phyloP scores from a whole-genome alignment of 2,797 vertebrate genomes.

The Jordanella pulchra region DNA sequence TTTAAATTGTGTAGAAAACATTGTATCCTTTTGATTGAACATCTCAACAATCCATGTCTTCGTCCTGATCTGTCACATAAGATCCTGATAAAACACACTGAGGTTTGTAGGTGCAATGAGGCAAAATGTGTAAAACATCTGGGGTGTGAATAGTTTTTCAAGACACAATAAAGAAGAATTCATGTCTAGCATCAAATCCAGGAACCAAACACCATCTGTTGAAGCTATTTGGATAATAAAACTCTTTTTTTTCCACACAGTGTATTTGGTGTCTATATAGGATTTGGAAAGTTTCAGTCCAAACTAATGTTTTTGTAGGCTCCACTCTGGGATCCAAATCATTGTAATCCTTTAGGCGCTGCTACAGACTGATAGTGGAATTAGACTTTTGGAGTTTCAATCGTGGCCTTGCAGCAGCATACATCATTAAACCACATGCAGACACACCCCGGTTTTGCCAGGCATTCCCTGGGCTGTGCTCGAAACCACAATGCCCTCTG shows the following conservation, averaged over 20 bases:
- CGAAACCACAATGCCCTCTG: constrained; percentile 62
- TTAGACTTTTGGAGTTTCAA: constrained; percentile 24
- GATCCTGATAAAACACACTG: no score
- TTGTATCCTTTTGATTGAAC: no score
- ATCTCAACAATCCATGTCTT: no score
- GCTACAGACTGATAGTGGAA: constrained; percentile 19
- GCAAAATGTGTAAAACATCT: background rate
- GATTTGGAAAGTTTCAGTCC: constrained; percentile 43
- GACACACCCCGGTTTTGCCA: constrained; percentile 62
- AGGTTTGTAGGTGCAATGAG: background rate
- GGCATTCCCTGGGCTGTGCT: constrained; percentile 43
- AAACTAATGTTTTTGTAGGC: constrained; percentile 39
- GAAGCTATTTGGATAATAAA: constrained; percentile 62
- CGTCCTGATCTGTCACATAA: no score
- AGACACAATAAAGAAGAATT: constrained; percentile 27
- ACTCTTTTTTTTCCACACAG: constrained; percentile 25
- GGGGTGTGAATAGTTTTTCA: background rate
- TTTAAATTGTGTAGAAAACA: no score
- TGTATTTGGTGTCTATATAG: constrained; percentile 52
- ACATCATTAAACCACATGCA: constrained; percentile 55
- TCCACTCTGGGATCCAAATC: constrained; percentile 39
- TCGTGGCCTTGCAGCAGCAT: constrained; percentile 34
- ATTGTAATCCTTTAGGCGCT: constrained; percentile 17
- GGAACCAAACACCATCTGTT: constrained; percentile 53
- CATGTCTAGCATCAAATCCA: constrained; percentile 26